Evolutionary conservation across 1,140 invertebrate genomes (phyloP).

Genomic region (Acyrthosiphon pisum): DNA sequence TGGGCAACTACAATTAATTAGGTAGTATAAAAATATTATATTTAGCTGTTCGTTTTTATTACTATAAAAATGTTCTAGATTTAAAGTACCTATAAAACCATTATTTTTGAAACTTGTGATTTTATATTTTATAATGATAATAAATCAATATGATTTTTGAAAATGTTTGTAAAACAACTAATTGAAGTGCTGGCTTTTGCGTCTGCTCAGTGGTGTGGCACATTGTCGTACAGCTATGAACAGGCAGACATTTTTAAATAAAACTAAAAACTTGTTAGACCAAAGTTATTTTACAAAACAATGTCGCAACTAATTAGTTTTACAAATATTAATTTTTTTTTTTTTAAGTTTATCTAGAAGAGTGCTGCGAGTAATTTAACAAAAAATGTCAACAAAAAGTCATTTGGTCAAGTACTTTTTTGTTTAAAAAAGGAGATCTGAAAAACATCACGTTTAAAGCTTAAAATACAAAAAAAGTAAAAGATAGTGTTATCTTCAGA

Average conservation of each 20-base stretch:
- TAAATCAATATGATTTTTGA: not conserved
- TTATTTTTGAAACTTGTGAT: not conserved
- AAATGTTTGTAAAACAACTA: not conserved
- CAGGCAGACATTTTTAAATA: not conserved
- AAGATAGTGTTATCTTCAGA: not conserved
- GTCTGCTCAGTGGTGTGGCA: not conserved
- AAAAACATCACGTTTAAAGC: too few relatives aligned
- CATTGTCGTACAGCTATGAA: not conserved
- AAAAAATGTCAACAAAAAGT: not conserved
- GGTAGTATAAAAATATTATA: too few relatives aligned
- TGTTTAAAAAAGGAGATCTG: not conserved
- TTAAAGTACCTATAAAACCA: not conserved
- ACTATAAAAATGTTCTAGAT: not conserved
- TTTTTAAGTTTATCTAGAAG: not conserved
- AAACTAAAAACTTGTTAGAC: not conserved
- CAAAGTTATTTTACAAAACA: not conserved
- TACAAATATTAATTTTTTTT: not conserved
- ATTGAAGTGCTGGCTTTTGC: not conserved
- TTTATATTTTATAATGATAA: not conserved
- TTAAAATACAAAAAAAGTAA: not conserved
- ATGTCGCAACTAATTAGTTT: not conserved
- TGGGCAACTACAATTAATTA: too few relatives aligned
- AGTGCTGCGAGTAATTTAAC: not conserved
- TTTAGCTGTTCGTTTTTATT: too few relatives aligned
- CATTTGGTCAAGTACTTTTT: not conserved